Evolutionary conservation across 2,113 vertebrate species (phyloP).

Genomic region (Lucifuga dentata): DNA sequence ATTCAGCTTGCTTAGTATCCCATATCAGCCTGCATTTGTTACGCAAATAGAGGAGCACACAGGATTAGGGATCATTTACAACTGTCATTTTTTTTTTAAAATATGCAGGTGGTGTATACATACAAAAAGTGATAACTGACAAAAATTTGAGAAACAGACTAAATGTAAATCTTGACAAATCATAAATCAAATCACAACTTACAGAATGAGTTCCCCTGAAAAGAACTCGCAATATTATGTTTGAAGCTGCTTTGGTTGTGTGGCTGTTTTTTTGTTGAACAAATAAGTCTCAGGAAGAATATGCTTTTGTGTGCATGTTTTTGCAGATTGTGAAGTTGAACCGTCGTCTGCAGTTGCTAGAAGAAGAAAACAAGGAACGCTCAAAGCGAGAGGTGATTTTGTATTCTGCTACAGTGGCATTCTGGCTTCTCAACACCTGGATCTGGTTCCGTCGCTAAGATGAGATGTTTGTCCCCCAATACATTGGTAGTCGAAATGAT

Average conservation of each 20-base stretch:
- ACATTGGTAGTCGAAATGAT: slow-evolving; percentile 50
- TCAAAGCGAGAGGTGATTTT: slow-evolving; percentile 93
- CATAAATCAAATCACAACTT: too few relatives aligned
- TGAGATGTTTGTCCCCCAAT: slow-evolving; percentile 26
- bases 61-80: background rate
- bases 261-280: too few relatives aligned
- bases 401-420: slow-evolving; percentile 94
- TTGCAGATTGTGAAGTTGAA: slow-evolving; percentile 96
- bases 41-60: background rate
- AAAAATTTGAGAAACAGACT: background rate
- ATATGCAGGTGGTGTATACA: background rate
- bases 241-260: too few relatives aligned
- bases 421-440: slow-evolving; percentile 97
- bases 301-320: background rate
- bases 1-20: background rate
- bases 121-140: too few relatives aligned
- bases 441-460: slow-evolving; percentile 94
- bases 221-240: too few relatives aligned
- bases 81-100: background rate
- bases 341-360: slow-evolving; percentile 92
- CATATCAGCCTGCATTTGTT: slow-evolving; percentile 4
- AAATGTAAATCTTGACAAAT: too few relatives aligned
- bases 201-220: too few relatives aligned
- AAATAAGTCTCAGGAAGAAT: too few relatives aligned
- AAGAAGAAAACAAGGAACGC: slow-evolving; percentile 96